Conservation (phyloP, 2,797 vertebrate genomes). For the Glossophaga mutica region DNA sequence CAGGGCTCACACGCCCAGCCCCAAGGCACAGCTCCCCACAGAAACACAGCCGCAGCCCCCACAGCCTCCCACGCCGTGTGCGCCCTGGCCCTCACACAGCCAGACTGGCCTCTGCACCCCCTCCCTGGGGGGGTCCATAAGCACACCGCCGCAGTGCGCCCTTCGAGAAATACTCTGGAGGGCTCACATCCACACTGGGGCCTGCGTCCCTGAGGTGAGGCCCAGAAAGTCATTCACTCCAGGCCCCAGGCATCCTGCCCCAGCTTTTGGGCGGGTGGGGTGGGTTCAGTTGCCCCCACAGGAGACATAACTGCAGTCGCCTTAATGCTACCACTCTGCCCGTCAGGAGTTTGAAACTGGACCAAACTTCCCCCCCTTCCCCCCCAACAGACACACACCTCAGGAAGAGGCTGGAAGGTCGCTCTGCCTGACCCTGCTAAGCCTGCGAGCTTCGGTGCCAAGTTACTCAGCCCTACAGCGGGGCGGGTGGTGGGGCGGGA, state of each 20-base stretch:
- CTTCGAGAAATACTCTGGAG: neutral
- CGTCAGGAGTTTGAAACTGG: neutral
- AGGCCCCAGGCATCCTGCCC: neutral
- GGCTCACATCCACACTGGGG: neutral
- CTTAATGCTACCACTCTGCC: neutral
- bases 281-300: neutral
- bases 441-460: slow-evolving; percentile 23
- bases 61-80: neutral
- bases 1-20: neutral
- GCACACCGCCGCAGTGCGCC: neutral
- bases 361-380: neutral
- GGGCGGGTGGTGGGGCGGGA: too few relatives aligned
- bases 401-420: neutral
- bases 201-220: neutral
- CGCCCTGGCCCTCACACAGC: neutral
- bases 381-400: neutral
- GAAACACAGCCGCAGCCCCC: neutral
- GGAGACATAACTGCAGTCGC: neutral
- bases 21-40: neutral
- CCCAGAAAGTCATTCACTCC: neutral
- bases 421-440: neutral
- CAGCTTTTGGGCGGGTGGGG: neutral
- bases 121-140: neutral
- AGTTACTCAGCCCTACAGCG: neutral
- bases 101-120: neutral